These are phyloP conservation scores for Macrobrachium nipponense DNA, from an alignment of 1,140 invertebrate species.

Conservation along the genomic window DNA sequence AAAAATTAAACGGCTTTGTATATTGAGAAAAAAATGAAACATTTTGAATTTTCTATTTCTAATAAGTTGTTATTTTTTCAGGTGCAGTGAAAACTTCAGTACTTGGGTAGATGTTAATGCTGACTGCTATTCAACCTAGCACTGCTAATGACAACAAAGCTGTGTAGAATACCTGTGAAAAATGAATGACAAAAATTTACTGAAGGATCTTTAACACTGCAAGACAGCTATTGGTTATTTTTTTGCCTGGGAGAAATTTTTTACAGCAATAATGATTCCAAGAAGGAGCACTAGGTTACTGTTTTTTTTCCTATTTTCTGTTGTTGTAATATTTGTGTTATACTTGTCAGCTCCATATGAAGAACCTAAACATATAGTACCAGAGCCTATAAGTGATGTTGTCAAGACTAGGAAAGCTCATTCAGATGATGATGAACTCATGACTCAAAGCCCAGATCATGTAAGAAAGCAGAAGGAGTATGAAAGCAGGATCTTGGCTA, in stretches of 20 bases:
- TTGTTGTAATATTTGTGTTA: slow-evolving; percentile 16
- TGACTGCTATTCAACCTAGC: not conserved
- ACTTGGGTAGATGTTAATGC: not conserved
- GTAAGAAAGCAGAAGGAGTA: slow-evolving; percentile 51
- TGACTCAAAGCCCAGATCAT: slow-evolving; percentile 53
- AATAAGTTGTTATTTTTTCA: too few species aligned
- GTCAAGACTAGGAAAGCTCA: not conserved
- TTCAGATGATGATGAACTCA: slow-evolving; percentile 7
- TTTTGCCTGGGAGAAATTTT: too few species aligned
- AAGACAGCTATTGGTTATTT: too few species aligned
- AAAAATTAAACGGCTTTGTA: too few species aligned
- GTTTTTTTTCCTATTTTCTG: not conserved
- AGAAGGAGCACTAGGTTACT: slow-evolving; percentile 38
- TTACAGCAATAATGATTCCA: slow-evolving; percentile 29
- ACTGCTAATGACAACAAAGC: too few species aligned
- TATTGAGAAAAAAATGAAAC: too few species aligned
- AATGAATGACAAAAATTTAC: too few species aligned
- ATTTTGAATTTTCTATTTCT: too few species aligned
- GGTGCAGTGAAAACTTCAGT: too few species aligned
- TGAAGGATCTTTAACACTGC: too few species aligned
- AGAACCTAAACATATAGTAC: not conserved
- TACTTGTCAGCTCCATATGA: slow-evolving; percentile 19
- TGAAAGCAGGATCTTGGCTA: slow-evolving; percentile 51
- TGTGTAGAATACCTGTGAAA: too few species aligned
- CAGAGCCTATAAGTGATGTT: not conserved